Conservation (phyloP, 1,140 invertebrate genomes). For the Procambarus virginalis region DNA sequence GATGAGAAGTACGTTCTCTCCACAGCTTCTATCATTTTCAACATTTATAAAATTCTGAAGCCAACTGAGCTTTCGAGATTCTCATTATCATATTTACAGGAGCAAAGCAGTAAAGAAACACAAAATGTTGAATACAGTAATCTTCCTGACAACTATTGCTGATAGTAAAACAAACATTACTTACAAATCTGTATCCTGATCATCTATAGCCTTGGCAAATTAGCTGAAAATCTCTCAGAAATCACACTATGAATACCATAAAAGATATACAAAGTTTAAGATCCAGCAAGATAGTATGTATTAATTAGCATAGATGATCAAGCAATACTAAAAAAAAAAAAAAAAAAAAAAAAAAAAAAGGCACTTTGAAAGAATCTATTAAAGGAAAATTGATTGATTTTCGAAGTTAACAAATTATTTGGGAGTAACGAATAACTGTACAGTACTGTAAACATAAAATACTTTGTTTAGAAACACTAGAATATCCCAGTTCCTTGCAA, state of each 20-base stretch:
- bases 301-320: background rate
- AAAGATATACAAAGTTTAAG: background rate
- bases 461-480: background rate
- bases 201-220: background rate
- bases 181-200: background rate
- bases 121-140: background rate
- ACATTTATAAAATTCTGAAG: background rate
- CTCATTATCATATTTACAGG: background rate
- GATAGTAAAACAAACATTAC: background rate
- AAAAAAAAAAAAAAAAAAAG: constrained; percentile 29
- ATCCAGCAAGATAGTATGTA: background rate
- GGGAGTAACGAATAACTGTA: background rate
- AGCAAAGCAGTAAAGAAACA: background rate
- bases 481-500: background rate
- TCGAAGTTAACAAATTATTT: background rate
- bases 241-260: no score
- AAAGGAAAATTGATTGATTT: background rate
- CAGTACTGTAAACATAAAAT: background rate
- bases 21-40: background rate
- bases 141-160: constrained; percentile 11
- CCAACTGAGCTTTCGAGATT: background rate
- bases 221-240: background rate
- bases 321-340: constrained; percentile 15
- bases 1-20: background rate
- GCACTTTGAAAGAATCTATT: constrained; percentile 26